These are phyloP conservation scores for Anas flavirostris DNA, from an alignment of 2,797 vertebrate species.

Conservation along the genomic window DNA sequence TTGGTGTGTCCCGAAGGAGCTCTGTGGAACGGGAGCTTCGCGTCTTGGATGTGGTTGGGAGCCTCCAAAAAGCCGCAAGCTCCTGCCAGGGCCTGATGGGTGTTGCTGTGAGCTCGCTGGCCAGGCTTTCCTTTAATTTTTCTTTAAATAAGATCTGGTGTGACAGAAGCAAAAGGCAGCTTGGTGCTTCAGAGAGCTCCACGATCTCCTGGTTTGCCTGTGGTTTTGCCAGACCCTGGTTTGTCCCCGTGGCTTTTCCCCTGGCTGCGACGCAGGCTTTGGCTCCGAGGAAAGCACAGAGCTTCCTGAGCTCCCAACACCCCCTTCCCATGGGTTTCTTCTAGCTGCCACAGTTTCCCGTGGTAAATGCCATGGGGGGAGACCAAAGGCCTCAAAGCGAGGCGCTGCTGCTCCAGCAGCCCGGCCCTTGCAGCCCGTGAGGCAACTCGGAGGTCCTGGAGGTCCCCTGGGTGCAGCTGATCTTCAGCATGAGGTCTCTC, in stretches of 20 bases:
- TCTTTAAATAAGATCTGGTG: background rate
- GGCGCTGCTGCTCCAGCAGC: background rate
- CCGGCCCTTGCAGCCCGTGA: rapidly evolving
- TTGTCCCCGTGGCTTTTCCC: background rate
- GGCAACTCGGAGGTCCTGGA: rapidly evolving
- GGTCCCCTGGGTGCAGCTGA: too few relatives aligned
- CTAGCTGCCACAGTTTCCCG: background rate
- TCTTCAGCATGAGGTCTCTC: background rate
- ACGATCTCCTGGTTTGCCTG: background rate
- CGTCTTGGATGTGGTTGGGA: too few relatives aligned
- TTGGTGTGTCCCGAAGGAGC: background rate
- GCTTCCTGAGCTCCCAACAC: background rate
- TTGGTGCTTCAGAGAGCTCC: background rate
- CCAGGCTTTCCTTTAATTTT: too few relatives aligned
- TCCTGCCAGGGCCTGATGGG: too few relatives aligned
- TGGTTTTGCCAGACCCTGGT: background rate
- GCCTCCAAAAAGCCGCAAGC: too few relatives aligned
- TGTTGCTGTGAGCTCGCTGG: background rate
- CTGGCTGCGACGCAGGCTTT: too few relatives aligned
- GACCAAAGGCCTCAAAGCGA: background rate
- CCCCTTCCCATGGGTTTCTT: background rate
- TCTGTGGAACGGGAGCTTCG: background rate
- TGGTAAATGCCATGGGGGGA: too few relatives aligned
- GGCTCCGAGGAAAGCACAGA: background rate
- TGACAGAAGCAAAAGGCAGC: background rate